Evolutionary conservation across 2,113 vertebrate species (phyloP), one percentile per base, ranked within the genome.

Genomic region (Cochlearius cochlearius): DNA sequence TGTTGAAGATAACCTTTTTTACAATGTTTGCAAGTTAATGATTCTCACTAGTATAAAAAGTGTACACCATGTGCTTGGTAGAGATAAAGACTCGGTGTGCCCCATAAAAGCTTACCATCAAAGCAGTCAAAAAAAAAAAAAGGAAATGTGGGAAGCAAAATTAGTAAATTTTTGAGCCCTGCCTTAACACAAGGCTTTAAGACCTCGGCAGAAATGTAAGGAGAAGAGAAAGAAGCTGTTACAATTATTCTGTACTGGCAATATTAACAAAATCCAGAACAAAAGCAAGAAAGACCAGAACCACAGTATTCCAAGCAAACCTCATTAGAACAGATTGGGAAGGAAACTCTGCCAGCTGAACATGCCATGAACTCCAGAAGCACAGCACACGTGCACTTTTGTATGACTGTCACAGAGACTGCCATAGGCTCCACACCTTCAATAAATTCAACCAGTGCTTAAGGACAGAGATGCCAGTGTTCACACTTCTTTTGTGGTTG

Each of bases 1-100:
- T 63, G 32, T 21, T 2, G 3, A 81, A 88, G 91, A 93, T 74
- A 93, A 91, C 36, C 63, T 66, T 91, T 76, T 92, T 86, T 92
- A 93, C 47, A 76, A 34, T 47, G 32, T 18, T 68, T 12, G 12
- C 59, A 82, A 76, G 95, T 96, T 94, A 96, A 96, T 94, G 82
- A 96, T 95, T 96, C 38, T 58, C n/a, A 47, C 67, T 12, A 18
- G 39, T 32, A 78, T 64, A 71, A 92, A 69, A 90, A 62, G 74
- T 92, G 90, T 93, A 93, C 92, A 62, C n/a, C 7, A 9, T 4
- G 18, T 80, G 85, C 90, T 71, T 76, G 75, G 63, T 63, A 92
- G 38, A 93, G 69, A 88, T 62, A 86, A 91, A 86, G 59, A n/a
- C 13, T 29, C 80, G 38, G 22, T n/a, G 53, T 68, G 39, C n/a